A percentile compares a stretch with the other conserved stretches of the same genome.
These are phyloP conservation scores for Drosophila rhopaloa DNA, from an alignment of 1,140 invertebrate species.

Conservation along the genomic window DNA sequence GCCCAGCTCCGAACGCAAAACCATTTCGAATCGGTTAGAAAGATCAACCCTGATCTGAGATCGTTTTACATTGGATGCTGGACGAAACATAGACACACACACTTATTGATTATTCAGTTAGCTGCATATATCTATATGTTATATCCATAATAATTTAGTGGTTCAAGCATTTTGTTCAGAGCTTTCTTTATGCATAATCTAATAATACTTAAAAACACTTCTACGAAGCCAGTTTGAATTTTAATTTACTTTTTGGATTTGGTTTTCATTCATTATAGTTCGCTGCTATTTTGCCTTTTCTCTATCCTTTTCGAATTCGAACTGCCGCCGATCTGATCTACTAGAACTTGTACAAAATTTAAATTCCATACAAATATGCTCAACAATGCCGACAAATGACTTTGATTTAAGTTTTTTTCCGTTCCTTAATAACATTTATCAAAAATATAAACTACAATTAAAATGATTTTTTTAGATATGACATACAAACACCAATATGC, in stretches of 20 bases:
- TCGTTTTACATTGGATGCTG: constrained; percentile 12
- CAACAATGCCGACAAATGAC: constrained; percentile 63
- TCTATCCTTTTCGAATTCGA: constrained; percentile 22
- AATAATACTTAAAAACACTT: constrained; percentile 83
- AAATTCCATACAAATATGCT: constrained; percentile 77
- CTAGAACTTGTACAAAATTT: constrained; percentile 63
- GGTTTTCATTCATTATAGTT: constrained; percentile 46
- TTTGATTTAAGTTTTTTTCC: constrained; percentile 59
- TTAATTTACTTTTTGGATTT: constrained; percentile 43
- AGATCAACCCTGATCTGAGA: neutral
- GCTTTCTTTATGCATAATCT: constrained; percentile 56
- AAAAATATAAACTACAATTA: constrained; percentile 84
- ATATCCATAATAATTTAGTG: constrained; percentile 44
- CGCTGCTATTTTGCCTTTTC: constrained; percentile 48
- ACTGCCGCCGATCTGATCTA: constrained; percentile 28
- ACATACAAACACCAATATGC: constrained; percentile 43
- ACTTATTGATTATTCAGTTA: constrained; percentile 44
- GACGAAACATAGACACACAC: constrained; percentile 35
- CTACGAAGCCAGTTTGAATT: constrained; percentile 82
- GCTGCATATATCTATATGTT: constrained; percentile 38
- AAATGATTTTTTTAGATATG: constrained; percentile 61
- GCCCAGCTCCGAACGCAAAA: constrained; percentile 10
- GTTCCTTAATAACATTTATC: constrained; percentile 81
- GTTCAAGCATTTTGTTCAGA: constrained; percentile 37
- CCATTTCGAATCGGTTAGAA: constrained; percentile 1